Evolutionary conservation across 2,888 invertebrate species (phyloP), one percentile per base, ranked within the genome.

Genomic region (Eilema caniola): DNA sequence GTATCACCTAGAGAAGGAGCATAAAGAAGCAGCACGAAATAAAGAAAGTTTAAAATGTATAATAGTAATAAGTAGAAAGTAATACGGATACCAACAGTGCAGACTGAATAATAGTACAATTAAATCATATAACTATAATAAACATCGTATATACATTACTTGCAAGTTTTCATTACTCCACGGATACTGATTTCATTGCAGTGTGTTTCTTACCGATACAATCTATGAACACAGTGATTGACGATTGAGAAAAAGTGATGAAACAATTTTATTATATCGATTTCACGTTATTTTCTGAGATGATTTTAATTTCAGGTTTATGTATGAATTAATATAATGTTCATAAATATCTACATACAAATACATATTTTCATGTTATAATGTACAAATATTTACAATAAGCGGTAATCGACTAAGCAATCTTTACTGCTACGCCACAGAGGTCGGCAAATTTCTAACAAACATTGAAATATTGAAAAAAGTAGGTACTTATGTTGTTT

Each of bases 31-130:
- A 16, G 20, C 20, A 47, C 20, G n/a, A 8, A 53, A 53, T 53
- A 53, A 53, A 20, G 53, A 53, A 1, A 53, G n/a, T 20, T 53
- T 53, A n/a, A 53, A 53, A 20, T 8, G 53, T 53, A 53, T 41
- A n/a, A 53, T n/a, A 53, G n/a, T 53, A n/a, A 53, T n/a, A 53
- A n/a, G 53, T 53, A 53, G 53, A 53, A 53, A 53, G 53, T 53
- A 53, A 53, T 7, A n/a, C 53, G 53, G 53, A 53, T 53, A n/a
- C 53, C n/a, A n/a, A 53, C 53, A 53, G 53, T 53, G 53, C 53
- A 53, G 53, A n/a, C 53, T 53, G n/a, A 53, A 53, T 53, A 53
- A 20, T 53, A 16, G 20, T 53, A 53, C 53, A 53, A 53, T 53
- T 53, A 53, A 53, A 53, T 53, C n/a, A 10, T 53, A n/a, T 12